Evolutionary conservation across 2,113 vertebrate species (phyloP).

Genomic region (Prolemur simus): DNA sequence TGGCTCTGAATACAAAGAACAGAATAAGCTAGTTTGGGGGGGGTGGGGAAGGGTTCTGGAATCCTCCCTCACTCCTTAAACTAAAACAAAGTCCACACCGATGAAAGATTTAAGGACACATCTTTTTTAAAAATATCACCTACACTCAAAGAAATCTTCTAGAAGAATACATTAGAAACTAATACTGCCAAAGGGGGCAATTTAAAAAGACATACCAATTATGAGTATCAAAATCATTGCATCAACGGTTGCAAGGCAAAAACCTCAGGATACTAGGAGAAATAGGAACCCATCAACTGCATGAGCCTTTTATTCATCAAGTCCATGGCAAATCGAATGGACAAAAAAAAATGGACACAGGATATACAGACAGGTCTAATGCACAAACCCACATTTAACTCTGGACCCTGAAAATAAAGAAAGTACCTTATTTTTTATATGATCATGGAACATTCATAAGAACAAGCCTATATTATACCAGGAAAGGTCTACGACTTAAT

Average conservation of each 20-base stretch:
- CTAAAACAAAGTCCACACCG: not conserved
- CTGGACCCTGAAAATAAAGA: not conserved
- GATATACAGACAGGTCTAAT: not conserved
- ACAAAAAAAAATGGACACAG: not conserved
- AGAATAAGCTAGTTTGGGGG: not conserved
- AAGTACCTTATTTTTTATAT: not conserved
- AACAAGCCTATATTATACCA: not conserved
- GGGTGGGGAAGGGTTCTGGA: not conserved
- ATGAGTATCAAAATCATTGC: not conserved
- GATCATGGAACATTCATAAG: not conserved
- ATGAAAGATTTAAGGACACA: not conserved
- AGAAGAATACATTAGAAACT: not conserved
- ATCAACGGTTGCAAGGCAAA: not conserved
- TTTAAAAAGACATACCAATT: not conserved
- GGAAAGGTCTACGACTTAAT: not conserved
- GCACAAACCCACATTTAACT: not conserved
- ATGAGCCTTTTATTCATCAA: not conserved
- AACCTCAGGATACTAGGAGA: not conserved
- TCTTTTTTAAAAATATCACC: not conserved
- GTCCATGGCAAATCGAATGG: not conserved
- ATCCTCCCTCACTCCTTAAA: not conserved
- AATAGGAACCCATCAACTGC: not conserved
- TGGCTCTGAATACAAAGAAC: not conserved
- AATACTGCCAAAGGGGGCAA: not conserved
- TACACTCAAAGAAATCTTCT: not conserved